Evolutionary conservation across 35 echinoderm and acorn worm genomes (phyloP).

Genomic region (Acanthaster planci): DNA sequence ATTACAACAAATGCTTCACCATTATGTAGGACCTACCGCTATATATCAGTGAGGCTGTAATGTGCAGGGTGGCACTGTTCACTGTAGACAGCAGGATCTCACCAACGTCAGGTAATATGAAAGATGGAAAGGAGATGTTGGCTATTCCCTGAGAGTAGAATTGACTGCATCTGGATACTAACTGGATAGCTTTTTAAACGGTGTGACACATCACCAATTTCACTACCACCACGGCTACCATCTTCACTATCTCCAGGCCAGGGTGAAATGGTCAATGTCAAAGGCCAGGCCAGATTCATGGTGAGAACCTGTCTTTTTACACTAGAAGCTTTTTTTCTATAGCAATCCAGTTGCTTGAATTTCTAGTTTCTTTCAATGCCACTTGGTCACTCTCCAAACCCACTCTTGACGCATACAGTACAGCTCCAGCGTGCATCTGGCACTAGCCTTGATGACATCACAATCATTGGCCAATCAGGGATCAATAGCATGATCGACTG

Average conservation of each 20-base stretch:
- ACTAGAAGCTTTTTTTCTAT: neutral
- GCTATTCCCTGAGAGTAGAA: neutral
- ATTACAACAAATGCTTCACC: slow-evolving; percentile 4
- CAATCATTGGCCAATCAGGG: neutral
- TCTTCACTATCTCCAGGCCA: neutral
- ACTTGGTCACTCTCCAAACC: neutral
- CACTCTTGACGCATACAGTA: neutral
- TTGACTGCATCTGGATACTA: neutral
- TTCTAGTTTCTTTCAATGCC: neutral
- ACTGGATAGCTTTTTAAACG: slow-evolving; percentile 17
- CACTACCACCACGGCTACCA: neutral
- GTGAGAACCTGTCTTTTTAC: neutral
- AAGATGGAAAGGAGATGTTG: neutral
- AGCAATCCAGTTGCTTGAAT: neutral
- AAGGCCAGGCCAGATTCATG: slow-evolving; percentile 3
- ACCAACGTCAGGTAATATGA: neutral
- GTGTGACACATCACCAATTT: neutral
- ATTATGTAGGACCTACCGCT: neutral
- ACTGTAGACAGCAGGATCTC: neutral
- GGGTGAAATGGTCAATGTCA: slow-evolving; percentile 17
- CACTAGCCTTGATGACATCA: slow-evolving; percentile 5
- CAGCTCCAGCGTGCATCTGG: neutral
- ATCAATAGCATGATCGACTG: too few species aligned
- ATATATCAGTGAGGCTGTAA: neutral
- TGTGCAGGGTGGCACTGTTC: neutral